Percentiles rank a stretch among this genome's conserved stretches.
Conservation (phyloP, 2,113 vertebrate species). For the Megaleporinus macrocephalus region DNA sequence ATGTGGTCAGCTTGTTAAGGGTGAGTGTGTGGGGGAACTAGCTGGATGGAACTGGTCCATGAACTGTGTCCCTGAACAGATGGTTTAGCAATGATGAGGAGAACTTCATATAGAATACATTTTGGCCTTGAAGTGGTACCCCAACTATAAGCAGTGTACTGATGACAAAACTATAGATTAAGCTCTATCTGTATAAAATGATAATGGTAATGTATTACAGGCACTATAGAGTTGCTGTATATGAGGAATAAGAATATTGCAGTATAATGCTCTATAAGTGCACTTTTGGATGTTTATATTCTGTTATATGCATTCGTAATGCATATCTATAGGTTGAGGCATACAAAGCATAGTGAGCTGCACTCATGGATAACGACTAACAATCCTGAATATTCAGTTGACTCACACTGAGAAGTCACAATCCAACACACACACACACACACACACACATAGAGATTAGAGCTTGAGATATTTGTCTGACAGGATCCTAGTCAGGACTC, state of each 20-base stretch:
- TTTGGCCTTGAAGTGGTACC: not conserved
- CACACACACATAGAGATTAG: not conserved
- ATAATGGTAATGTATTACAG: not conserved
- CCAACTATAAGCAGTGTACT: not conserved
- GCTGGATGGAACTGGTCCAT: not conserved
- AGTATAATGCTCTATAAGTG: not conserved
- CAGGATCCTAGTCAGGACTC: not conserved
- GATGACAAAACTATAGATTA: not conserved
- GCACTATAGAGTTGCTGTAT: not conserved
- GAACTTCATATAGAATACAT: not conserved
- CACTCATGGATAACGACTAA: slow-evolving; percentile 3
- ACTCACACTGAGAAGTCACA: not conserved
- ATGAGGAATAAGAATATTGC: not conserved
- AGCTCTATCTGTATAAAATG: not conserved
- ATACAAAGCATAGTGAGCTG: not conserved
- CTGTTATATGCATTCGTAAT: not conserved
- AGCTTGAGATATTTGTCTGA: not conserved
- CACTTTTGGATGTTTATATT: not conserved
- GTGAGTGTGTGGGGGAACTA: slow-evolving; percentile 14
- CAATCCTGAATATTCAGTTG: slow-evolving; percentile 16
- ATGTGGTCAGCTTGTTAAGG: slow-evolving; percentile 13
- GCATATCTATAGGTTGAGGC: not conserved
- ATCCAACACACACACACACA: not conserved
- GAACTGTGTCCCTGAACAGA: not conserved
- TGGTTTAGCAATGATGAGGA: not conserved